These are phyloP conservation scores for Fulmarus glacialis DNA, from an alignment of 2,113 vertebrate genomes.

Conservation along the genomic window DNA sequence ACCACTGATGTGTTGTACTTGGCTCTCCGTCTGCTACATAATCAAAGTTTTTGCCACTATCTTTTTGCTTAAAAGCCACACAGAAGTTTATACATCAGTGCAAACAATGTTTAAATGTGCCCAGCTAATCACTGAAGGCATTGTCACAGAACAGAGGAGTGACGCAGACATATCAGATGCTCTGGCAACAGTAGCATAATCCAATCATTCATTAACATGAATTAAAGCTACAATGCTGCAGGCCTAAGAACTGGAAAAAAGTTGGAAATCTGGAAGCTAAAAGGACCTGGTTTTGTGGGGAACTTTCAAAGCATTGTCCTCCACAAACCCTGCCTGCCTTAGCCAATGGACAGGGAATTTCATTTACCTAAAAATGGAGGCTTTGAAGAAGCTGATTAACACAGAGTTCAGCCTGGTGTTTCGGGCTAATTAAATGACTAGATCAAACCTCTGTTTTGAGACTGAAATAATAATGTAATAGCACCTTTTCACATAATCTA, in stretches of 20 bases:
- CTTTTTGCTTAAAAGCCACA: neutral
- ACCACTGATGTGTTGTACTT: neutral
- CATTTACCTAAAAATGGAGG: constrained; percentile 24
- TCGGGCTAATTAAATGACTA: neutral
- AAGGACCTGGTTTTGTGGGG: neutral
- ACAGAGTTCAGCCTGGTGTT: constrained; percentile 19
- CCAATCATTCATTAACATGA: constrained; percentile 58
- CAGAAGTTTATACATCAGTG: constrained; percentile 14
- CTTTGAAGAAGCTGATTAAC: constrained; percentile 57
- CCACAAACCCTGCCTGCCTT: constrained; percentile 2
- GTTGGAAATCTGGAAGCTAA: constrained; percentile 49
- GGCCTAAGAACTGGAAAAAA: constrained; percentile 24
- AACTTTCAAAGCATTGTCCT: constrained; percentile 18
- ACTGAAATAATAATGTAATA: constrained; percentile 27
- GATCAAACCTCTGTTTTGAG: constrained; percentile 47
- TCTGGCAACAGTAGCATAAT: constrained; percentile 39
- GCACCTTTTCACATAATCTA: constrained; percentile 13
- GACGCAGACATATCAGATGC: constrained; percentile 9
- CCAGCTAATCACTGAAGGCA: constrained; percentile 50
- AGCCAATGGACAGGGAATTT: constrained; percentile 23
- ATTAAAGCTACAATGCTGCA: constrained; percentile 44
- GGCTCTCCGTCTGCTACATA: neutral
- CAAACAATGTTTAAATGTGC: constrained; percentile 50
- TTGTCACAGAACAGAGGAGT: constrained; percentile 48
- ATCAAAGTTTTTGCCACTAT: neutral